Conservation (phyloP, 2,113 vertebrate species). For the Elephantulus edwardii region DNA sequence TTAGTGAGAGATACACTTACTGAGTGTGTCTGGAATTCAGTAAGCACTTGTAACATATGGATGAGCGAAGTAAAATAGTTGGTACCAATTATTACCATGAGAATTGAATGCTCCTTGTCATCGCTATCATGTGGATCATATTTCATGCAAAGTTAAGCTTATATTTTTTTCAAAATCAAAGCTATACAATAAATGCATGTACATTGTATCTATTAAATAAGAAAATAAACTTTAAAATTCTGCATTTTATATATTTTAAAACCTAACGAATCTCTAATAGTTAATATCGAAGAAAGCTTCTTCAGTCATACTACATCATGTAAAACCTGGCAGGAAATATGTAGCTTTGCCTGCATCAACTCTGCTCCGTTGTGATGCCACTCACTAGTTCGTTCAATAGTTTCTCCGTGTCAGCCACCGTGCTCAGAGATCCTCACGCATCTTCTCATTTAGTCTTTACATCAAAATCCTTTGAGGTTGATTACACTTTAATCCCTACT, state of each 20-base stretch:
- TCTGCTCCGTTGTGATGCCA: not conserved
- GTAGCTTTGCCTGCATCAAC: not conserved
- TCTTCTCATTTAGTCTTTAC: not conserved
- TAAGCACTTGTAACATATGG: not conserved
- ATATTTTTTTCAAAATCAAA: slow-evolving; percentile 35
- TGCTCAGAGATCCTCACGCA: not conserved
- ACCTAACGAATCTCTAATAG: not conserved
- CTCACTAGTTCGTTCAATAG: not conserved
- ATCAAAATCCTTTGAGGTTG: not conserved
- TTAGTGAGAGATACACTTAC: slow-evolving; percentile 56
- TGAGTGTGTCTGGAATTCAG: not conserved
- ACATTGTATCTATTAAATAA: not conserved
- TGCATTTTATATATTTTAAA: slow-evolving; percentile 6
- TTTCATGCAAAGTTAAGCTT: slow-evolving; percentile 6
- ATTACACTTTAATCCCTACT: not conserved
- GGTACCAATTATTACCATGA: not conserved
- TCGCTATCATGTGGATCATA: not conserved
- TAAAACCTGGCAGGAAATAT: not conserved
- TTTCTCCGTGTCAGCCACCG: not conserved
- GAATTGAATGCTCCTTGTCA: not conserved
- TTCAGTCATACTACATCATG: not conserved
- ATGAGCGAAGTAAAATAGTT: not conserved
- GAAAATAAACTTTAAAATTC: not conserved
- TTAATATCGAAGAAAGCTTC: not conserved
- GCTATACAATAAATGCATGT: not conserved